Evolutionary conservation across 2,888 invertebrate species (phyloP), one percentile per base, ranked within the genome.

Genomic region (Chloromyia formosa): DNA sequence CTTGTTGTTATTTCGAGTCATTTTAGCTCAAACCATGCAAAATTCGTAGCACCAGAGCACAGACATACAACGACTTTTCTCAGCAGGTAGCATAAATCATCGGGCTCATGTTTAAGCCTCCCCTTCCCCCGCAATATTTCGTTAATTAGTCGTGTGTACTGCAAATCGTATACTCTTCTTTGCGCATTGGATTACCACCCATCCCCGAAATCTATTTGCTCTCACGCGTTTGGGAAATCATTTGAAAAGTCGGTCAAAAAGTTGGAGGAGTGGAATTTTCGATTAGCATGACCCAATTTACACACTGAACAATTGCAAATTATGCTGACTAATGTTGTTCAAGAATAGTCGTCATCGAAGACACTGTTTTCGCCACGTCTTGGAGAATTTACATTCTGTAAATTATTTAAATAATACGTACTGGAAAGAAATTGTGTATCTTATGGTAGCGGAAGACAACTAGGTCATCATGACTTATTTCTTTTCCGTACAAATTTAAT

Each of bases 211-310:
- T 35, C n/a, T 16, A 22, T 62, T 40, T 35, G 40, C 40, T 56
- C 42, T 35, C 16, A n/a, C 27, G 35, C 62, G 9, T 40, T 16
- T 23, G 10, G 20, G 62, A 62, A 62, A 35, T 35, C n/a, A n/a
- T 42, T 42, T 20, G 14, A 61, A 27, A 61, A 27, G 40, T 42
- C 16, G 62, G 62, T 40, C 62, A 62, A 42, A 60, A 62, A 16
- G n/a, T 35, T 62, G 42, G 22, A 12, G 62, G 18, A 62, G 62
- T 10, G 9, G 62, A 62, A 18, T 35, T 62, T 61, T 42, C 18
- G 9, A 12, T 40, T 40, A 16, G 18, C n/a, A 14, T 62, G 40
- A 62, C 62, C 62, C 40, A 62, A 62, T 62, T 62, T 23, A 62
- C 49, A 49, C 27, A 35, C 27, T 35, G 2, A 35, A 35, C 27